These are phyloP conservation scores for Chrysaora quinquecirrha DNA, from an alignment of 30 jellyfish, hydroid and myxozoan genomes.

Conservation along the genomic window DNA sequence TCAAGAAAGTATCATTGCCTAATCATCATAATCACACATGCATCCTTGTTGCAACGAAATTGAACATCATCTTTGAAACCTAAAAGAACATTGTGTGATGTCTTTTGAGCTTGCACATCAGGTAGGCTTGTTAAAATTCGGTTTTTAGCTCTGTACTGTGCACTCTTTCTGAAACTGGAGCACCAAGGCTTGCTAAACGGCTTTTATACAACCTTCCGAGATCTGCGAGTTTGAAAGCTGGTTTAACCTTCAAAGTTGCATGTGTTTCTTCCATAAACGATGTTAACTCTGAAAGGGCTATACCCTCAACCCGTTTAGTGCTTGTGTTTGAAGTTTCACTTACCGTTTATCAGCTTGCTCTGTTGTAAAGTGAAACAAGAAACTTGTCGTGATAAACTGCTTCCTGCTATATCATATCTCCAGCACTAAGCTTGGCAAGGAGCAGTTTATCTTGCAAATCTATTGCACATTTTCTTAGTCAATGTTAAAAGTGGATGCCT, in stretches of 20 bases:
- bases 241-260: neutral
- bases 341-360: neutral
- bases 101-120: neutral
- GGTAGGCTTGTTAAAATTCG: slow-evolving; percentile 21
- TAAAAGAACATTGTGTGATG: neutral
- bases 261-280: slow-evolving; percentile 8
- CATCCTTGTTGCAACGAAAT: slow-evolving; percentile 3
- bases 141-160: slow-evolving; percentile 34
- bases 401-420: neutral
- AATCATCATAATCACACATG: slow-evolving; percentile 18
- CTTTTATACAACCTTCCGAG: slow-evolving; percentile 22
- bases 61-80: neutral
- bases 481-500: slow-evolving; percentile 7
- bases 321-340: neutral
- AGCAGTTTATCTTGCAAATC: slow-evolving; percentile 5
- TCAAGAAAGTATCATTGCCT: slow-evolving; percentile 4
- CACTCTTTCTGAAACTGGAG: slow-evolving; percentile 2
- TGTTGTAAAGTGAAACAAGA: neutral
- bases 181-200: slow-evolving; percentile 22
- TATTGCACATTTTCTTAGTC: slow-evolving; percentile 14
- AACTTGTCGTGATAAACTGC: neutral
- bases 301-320: slow-evolving; percentile 21
- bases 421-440: slow-evolving; percentile 6
- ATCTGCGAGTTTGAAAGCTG: slow-evolving; percentile 35
- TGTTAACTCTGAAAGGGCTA: slow-evolving; percentile 40